Evolutionary conservation across 2,888 invertebrate genomes (phyloP).

Genomic region (Lathronympha strigana): DNA sequence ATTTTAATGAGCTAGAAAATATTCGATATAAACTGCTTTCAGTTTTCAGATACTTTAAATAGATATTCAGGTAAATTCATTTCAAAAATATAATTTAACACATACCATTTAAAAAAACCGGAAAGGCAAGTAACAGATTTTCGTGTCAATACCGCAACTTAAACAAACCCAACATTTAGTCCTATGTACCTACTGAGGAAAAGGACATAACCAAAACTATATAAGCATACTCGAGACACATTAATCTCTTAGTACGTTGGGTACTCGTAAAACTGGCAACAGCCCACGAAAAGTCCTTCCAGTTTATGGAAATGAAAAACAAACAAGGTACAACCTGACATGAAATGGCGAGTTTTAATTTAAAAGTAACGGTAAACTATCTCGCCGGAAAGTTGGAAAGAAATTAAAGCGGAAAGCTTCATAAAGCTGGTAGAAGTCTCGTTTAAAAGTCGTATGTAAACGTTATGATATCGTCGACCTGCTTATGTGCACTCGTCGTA

Average conservation of each 20-base stretch:
- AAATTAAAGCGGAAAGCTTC: conserved; percentile 61
- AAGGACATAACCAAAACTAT: too few relatives aligned
- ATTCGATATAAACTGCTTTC: conserved; percentile 43
- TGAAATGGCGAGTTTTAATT: conserved; percentile 24
- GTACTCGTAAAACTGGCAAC: neutral
- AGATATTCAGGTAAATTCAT: too few relatives aligned
- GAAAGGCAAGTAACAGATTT: too few relatives aligned
- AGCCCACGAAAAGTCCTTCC: neutral
- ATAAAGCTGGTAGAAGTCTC: conserved; percentile 63
- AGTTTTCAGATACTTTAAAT: neutral
- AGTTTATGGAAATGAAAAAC: neutral
- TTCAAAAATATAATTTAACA: too few relatives aligned
- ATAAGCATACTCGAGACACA: too few relatives aligned
- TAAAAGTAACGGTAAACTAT: conserved; percentile 19
- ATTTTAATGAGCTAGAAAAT: conserved; percentile 45
- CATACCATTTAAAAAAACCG: too few relatives aligned
- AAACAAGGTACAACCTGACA: conserved; percentile 19
- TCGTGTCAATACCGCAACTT: neutral
- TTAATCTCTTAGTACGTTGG: neutral
- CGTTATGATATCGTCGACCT: conserved; percentile 74
- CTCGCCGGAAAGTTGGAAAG: conserved; percentile 44
- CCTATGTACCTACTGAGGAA: too few relatives aligned
- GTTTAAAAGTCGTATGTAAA: conserved; percentile 74
- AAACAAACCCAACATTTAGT: neutral
- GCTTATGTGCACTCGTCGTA: conserved; percentile 76